These are phyloP conservation scores for Clivina fossor DNA, from an alignment of 2,888 invertebrate genomes.

Conservation along the genomic window DNA sequence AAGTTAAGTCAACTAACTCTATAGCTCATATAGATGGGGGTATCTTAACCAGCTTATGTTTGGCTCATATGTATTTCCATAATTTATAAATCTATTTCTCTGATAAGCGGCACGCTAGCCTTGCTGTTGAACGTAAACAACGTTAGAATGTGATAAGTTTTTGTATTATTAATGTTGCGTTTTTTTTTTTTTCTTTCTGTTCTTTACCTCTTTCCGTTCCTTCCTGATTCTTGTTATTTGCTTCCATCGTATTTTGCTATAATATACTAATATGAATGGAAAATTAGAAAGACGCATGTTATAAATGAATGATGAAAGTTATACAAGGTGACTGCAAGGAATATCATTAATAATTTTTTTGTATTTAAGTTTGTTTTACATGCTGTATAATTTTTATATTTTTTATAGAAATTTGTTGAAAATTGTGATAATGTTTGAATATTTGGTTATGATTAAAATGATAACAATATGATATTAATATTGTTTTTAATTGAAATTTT, in stretches of 20 bases:
- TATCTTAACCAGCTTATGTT: constrained; percentile 33
- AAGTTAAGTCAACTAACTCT: background rate
- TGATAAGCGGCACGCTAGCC: constrained; percentile 26
- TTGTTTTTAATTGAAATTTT: too few relatives aligned
- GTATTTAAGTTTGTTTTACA: too few relatives aligned
- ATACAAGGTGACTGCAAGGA: constrained; percentile 3
- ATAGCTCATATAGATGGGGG: background rate
- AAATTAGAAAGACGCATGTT: constrained; percentile 26
- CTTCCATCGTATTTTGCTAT: too few relatives aligned
- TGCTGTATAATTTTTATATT: too few relatives aligned
- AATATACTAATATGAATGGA: constrained; percentile 30
- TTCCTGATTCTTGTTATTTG: too few relatives aligned
- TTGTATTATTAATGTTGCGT: constrained; percentile 30
- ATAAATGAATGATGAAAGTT: constrained; percentile 27
- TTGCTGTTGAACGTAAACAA: constrained; percentile 27
- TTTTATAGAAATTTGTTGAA: too few relatives aligned
- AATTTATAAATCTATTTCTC: constrained; percentile 27
- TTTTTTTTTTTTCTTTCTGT: too few relatives aligned
- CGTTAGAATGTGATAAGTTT: constrained; percentile 30
- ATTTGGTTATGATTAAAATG: too few relatives aligned
- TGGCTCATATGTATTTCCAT: constrained; percentile 32
- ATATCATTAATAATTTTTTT: too few relatives aligned
- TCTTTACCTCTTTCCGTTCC: too few relatives aligned
- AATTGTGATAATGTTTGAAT: too few relatives aligned
- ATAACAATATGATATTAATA: too few relatives aligned